Evolutionary conservation across 2,797 vertebrate genomes (phyloP), one percentile per base, ranked within the genome.

Genomic region (Chrysocyon brachyurus): DNA sequence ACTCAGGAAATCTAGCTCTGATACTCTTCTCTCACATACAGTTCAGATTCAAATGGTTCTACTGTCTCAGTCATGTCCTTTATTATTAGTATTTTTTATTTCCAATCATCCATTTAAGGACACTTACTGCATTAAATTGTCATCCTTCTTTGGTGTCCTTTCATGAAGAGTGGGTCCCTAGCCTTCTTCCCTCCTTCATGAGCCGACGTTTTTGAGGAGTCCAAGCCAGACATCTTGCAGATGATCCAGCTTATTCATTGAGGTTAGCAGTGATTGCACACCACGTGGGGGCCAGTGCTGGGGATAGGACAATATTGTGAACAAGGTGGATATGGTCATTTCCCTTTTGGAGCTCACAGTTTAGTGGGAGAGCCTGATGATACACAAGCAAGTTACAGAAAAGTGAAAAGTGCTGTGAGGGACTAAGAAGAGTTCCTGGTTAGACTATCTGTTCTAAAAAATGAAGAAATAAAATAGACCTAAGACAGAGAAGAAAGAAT

Each of bases 81-180:
- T 87, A 49, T 49, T 56, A 46, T 63, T 75, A 36, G 22, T 70
- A 6, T 10, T 57, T 88, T 95, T 66, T 89, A 82, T 78, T 91
- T 95, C 40, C 49, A n/a, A 91, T 49, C 49, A n/a, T 73, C 61
- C 52, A 49, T 14, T 68, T 24, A 68, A 54, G 21, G 84, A 21
- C 26, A 14, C 3, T 16, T 64, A 12, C 16, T 78, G 7, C 75
- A 49, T 87, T 54, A 17, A 59, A 26, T 19, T 33, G 22, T 91
- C 36, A 2, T 40, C 12, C 49, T 16, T 88, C 56, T 56, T 40
- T 52, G 61, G 49, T 92, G 22, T 68, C 26, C 8, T 84, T 87
- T 93, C 66, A 83, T 82, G 24, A 68, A 49, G 52, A 87, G 66
- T 11, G 6, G 33, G 24, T 63, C 79, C 63, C 59, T 3, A 33